Conservation (phyloP, 2,888 invertebrate genomes). For the Epirrhoe tristata region DNA sequence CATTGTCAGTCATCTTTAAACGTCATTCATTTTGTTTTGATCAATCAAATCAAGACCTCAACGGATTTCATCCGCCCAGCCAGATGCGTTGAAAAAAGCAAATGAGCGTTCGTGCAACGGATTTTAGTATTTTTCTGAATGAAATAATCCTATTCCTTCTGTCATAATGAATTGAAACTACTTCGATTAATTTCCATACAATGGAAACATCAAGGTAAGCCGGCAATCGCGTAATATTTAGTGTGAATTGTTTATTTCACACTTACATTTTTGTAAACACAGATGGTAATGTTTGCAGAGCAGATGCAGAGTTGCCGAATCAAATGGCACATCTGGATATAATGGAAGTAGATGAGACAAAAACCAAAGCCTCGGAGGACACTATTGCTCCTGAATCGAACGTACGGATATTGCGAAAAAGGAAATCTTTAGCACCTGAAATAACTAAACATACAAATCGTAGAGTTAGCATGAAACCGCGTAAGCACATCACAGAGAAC, state of each 20-base stretch:
- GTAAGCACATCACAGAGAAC: constrained; percentile 72
- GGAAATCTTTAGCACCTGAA: constrained; percentile 70
- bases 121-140: constrained; percentile 13
- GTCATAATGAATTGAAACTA: constrained; percentile 8
- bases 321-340: constrained; percentile 81
- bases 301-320: constrained; percentile 71
- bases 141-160: constrained; percentile 1
- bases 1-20: too few species aligned
- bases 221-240: neutral
- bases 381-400: constrained; percentile 54
- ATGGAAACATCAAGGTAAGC: constrained; percentile 65
- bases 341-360: constrained; percentile 69
- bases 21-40: too few species aligned
- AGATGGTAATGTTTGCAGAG: constrained; percentile 53
- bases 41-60: neutral
- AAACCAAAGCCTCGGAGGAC: constrained; percentile 45
- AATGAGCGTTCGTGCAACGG: constrained; percentile 10
- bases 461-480: constrained; percentile 78
- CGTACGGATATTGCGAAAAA: constrained; percentile 70
- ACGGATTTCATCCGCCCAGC: neutral
- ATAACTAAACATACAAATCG: constrained; percentile 72
- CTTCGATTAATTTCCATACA: neutral
- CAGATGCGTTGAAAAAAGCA: neutral
- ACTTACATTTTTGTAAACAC: neutral
- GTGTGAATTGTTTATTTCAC: neutral